Percentiles rank a stretch among this genome's conserved stretches.
phyloP scores from a whole-genome alignment of 2,888 invertebrate species.

The Drosophila putrida region DNA sequence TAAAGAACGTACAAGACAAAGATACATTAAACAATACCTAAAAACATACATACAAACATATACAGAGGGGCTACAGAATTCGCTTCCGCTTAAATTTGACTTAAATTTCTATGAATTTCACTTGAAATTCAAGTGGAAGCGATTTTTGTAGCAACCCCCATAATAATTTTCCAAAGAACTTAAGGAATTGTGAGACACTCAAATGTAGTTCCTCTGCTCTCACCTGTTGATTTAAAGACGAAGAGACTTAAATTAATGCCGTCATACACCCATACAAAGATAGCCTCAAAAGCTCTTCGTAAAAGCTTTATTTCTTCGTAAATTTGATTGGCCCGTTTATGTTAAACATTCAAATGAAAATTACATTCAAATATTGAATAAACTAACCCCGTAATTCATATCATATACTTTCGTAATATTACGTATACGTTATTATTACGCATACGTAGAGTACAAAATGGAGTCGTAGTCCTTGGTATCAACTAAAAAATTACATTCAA shows the following conservation, averaged over 20 bases:
- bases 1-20: neutral
- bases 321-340: neutral
- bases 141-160: too few relatives aligned
- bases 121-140: too few relatives aligned
- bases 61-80: neutral
- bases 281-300: neutral
- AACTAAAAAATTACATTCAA: too few relatives aligned
- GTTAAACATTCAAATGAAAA: neutral
- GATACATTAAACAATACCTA: neutral
- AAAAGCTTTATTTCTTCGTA: conserved; percentile 3
- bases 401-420: neutral
- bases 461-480: conserved; percentile 36
- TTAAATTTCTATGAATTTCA: too few relatives aligned
- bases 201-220: neutral
- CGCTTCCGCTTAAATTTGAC: too few relatives aligned
- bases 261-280: neutral
- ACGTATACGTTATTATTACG: neutral
- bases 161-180: neutral
- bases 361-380: neutral
- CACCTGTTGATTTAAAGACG: conserved; percentile 1
- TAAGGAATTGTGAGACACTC: neutral
- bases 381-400: neutral
- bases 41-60: neutral
- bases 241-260: neutral
- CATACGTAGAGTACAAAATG: conserved; percentile 28